Base-by-base conservation (phyloP, 92 coral and sea anemone genomes). In the Epizoanthus rinbou region DNA sequence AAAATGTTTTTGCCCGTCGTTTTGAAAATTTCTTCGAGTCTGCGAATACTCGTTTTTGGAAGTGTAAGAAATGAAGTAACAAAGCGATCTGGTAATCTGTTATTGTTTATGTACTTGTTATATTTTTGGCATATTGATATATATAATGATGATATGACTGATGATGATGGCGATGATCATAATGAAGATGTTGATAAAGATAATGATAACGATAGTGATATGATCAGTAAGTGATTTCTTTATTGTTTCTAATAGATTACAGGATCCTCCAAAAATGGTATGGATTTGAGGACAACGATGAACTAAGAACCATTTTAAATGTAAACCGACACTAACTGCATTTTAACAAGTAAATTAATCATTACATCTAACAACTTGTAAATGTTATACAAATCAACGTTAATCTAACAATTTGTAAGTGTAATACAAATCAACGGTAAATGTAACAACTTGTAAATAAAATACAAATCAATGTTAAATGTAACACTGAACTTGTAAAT, bases 201-300 rank as follows among this genome's bases (percentile, higher is more conserved):
- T 64, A 24, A 64, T 37, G 69, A 64, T 64, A 24, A 57, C 8
- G n/a, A 57, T 57, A 8, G 0, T 57, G 62, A n/a, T 57, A 57
- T 57, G 2, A 64, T 28, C 47, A 41, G 47, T 41, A 41, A 41
- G 3, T 41, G 47, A 41, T 62, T 21, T 15, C 41, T 17, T 37
- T 15, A 8, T 69, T 69, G 74, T 41, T 69, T 69, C 74, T 31
- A n/a, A 17, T 69, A 69, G 74, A 37, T 39, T 39, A 69, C 52
- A 33, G 2, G 52, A 4, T 17, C 74, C 74, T 17, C 54, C 22
- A 0, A 39, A 41, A 2, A 33, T 50, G 18, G 56, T 16, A 50
- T 69, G 74, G 74, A 69, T 69, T 69, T 69, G 41, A 69, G 16
- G 9, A 69, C 47, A 41, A 41, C 6, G 47, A 41, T 41, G 6